Evolutionary conservation across 2,113 vertebrate species (phyloP).

Genomic region (Phasianus colchicus): DNA sequence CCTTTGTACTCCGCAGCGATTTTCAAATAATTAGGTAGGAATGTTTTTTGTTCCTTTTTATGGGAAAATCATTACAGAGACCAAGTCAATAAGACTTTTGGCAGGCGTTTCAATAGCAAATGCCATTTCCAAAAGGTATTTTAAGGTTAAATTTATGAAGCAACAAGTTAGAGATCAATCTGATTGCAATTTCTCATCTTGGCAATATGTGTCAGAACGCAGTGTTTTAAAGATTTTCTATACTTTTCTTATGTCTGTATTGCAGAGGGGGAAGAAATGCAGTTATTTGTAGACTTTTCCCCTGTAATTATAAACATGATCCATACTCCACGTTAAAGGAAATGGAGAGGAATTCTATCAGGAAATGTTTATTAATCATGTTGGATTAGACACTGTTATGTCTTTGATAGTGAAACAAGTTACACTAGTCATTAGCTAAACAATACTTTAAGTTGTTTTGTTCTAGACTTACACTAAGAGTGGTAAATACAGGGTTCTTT

Average conservation of each 20-base stretch:
- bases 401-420: neutral
- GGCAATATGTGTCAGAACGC: neutral
- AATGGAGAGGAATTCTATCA: neutral
- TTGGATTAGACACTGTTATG: neutral
- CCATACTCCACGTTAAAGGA: neutral
- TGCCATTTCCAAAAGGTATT: neutral
- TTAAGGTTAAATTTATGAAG: conserved; percentile 26
- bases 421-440: neutral
- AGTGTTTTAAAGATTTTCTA: conserved; percentile 1
- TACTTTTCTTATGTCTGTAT: neutral
- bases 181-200: neutral
- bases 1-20: conserved; percentile 12
- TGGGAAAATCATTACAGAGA: conserved; percentile 4
- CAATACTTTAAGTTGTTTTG: neutral
- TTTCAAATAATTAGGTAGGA: conserved; percentile 11
- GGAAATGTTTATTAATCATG: neutral
- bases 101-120: conserved; percentile 11
- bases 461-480: neutral
- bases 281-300: conserved; percentile 13
- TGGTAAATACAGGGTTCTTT: neutral
- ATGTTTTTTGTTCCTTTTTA: neutral
- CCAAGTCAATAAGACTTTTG: neutral
- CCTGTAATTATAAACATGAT: neutral
- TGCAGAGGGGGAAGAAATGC: neutral
- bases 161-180: conserved; percentile 16